Base-by-base conservation (phyloP, 30 jellyfish, hydroid and myxozoan species). In the Pelagia noctiluca region DNA sequence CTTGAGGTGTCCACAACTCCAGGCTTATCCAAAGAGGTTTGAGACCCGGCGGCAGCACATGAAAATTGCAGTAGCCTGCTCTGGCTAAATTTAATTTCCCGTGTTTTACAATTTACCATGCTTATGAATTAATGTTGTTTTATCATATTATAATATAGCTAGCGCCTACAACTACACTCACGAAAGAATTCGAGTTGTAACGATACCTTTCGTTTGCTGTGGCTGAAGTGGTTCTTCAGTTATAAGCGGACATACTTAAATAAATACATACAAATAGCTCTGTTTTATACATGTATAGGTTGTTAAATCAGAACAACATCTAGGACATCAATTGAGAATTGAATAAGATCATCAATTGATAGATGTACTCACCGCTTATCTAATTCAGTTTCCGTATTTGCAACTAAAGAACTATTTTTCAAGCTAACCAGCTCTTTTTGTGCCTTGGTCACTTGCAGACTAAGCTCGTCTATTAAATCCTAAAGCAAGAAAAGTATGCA, bases 401-500 rank as follows among this genome's bases (percentile, higher is more conserved):
- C 79, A 25, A 82, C 72, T 0, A 82, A 52, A 0, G 92, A 75
- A 32, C 76, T 82, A 74, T 66, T 70, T 47, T 70, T 82, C 80
- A 82, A 38, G 23, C 62, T 48, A 7, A 82, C 77, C 2, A 68
- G 75, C 32, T 82, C 92, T 61, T 73, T 50, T 31, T 82, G 92
- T 8, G 86, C 92, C 18, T 33, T 33, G 21, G 86, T 70, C 3
- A 82, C 72, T 29, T 62, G 92, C 13, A 19, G 28, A 26, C 53
- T 34, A 8, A 82, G 50, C 33, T 69, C 86, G 35, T 82, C 74
- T 0, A 52, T 63, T 0, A 64, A 18, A 25, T 63, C 64, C 89
- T 79, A 46, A 37, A 79, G 29, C 1, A 16, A 50, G 19, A 60
- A 35, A 37, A 32, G 36, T 23, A 7, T 1, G 18, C 2, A 1